Base-by-base conservation (phyloP, 2,888 invertebrate genomes). In the Unio delphinus region DNA sequence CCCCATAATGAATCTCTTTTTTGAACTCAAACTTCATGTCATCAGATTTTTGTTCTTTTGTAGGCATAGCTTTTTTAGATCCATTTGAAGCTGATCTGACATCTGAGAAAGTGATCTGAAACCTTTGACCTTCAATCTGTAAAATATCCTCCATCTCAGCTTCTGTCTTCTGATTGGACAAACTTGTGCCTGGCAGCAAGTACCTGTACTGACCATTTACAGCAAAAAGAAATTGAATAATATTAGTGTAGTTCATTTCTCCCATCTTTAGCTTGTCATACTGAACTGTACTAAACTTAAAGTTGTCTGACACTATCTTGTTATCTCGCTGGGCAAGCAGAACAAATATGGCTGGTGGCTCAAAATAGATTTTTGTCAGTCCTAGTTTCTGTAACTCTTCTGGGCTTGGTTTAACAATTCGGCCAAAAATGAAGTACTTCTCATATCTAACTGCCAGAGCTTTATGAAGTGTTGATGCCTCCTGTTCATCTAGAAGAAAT, bases 121-220 rank as follows among this genome's bases (percentile, higher is more conserved):
- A 84, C 64, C 83, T 61, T 59, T 76, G 70, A 30, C 70, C 64
- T 70, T 85, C 83, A 8, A 80, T 79, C 57, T 76, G 67, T 20
- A 82, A 34, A 8, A 85, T 67, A 61, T 85, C 85, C 28, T 65
- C 61, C 85, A 85, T 85, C 65, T 83, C 81, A 6, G 79, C 80
- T n/a, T 75, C 73, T 26, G 73, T 70, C 71, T 80, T 73, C 15
- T 73, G 59, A 54, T 76, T 60, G 1, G 80, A 74, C 74, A 72
- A 62, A 64, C 80, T 80, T 5, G 80, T 71, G 1, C 81, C 81
- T 1, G 81, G 81, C 56, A 85, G 63, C 17, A 68, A 67, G 69
- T 82, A 75, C 11, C 83, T 73, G 65, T 78, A 83, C 60, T 80
- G 71, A 15, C 74, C 68, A 66, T 85, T 83, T 6, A 83, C 71